Evolutionary conservation across 2,797 vertebrate genomes (phyloP), one percentile per base, ranked within the genome.

Genomic region (Diceros bicornis): DNA sequence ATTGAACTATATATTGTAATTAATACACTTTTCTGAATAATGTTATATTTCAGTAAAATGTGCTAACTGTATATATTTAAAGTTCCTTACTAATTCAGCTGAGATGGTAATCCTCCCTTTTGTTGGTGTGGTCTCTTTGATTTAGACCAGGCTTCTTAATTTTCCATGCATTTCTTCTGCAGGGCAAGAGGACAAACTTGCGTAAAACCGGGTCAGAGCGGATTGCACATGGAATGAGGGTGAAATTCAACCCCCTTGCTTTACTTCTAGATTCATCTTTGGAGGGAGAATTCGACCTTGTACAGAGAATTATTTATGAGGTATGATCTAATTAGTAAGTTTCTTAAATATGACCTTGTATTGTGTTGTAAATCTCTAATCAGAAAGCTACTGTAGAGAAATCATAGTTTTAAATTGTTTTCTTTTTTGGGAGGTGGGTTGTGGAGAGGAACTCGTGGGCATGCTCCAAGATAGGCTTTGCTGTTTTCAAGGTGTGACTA

Each of bases 251-350:
- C 98, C 99, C 99, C 0, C 99, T 99, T 1, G 99, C 99, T 2
- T 98, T 99, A 93, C 99, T 99, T 83, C 99, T 99, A 74, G 99
- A 99, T 98, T 99, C 99, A 0, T 99, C 99, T 89, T 98, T 99
- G 98, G 99, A 99, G 97, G 99, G 99, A 89, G 99, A 99, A 98
- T 99, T 99, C 97, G 99, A 99, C 98, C 99, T 99, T 21, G 99
- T 99, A 85, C 99, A 99, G 98, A 99, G 99, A 98, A 99, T 99
- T 98, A 99, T 99, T 97, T 99, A 99, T 92, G 99, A 99, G 99
- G 99, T 99, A 99, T 71, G 85, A 72, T n/a, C 44, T 32, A 3
- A 12, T 97, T 47, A 37, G 18, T 64, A 14, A 44, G 55, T 74
- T 96, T 93, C 44, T 90, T 81, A 85, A 75, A 72, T 61, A 61